Conservation (phyloP, 53 echinoderm and acorn worm species). For the Temnopleurus reevesii region DNA sequence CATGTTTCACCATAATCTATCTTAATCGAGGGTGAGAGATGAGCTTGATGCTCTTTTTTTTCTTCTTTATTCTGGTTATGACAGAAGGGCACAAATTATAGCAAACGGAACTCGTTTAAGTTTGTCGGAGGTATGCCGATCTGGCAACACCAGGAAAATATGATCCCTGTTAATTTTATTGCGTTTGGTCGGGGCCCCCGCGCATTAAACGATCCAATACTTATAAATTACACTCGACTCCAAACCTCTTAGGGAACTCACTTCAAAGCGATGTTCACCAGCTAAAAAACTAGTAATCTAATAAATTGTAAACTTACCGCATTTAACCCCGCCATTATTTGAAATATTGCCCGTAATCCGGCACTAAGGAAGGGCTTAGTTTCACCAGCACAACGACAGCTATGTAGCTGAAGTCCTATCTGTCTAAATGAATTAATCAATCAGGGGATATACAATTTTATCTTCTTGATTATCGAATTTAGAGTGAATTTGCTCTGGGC, state of each 20-base stretch:
- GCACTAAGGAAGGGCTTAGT: constrained; percentile 50
- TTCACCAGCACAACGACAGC: constrained; percentile 10
- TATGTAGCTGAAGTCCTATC: constrained; percentile 19
- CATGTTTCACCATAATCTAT: constrained; percentile 89
- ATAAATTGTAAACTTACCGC: constrained; percentile 59
- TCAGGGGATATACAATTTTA: constrained; percentile 24
- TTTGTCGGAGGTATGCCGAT: constrained; percentile 18
- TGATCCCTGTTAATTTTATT: constrained; percentile 57
- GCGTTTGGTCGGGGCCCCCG: constrained; percentile 36
- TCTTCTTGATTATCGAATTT: constrained; percentile 43
- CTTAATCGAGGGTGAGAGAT: constrained; percentile 77
- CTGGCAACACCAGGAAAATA: constrained; percentile 32
- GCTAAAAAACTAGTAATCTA: constrained; percentile 58
- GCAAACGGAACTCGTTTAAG: constrained; percentile 55
- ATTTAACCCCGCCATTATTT: constrained; percentile 60
- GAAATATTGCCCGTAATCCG: constrained; percentile 53
- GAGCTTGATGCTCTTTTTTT: constrained; percentile 55
- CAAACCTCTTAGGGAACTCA: constrained; percentile 37
- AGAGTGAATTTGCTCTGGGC: neutral
- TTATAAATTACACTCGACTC: constrained; percentile 46
- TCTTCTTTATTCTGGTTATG: no score
- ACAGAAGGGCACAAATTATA: constrained; percentile 57
- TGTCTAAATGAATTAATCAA: constrained; percentile 60
- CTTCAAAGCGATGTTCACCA: constrained; percentile 50
- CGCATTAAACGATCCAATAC: constrained; percentile 51